Percentiles rank a stretch among this genome's conserved stretches.
These are phyloP conservation scores for Pasiphila rectangulata DNA, from an alignment of 2,888 invertebrate species.

Conservation along the genomic window DNA sequence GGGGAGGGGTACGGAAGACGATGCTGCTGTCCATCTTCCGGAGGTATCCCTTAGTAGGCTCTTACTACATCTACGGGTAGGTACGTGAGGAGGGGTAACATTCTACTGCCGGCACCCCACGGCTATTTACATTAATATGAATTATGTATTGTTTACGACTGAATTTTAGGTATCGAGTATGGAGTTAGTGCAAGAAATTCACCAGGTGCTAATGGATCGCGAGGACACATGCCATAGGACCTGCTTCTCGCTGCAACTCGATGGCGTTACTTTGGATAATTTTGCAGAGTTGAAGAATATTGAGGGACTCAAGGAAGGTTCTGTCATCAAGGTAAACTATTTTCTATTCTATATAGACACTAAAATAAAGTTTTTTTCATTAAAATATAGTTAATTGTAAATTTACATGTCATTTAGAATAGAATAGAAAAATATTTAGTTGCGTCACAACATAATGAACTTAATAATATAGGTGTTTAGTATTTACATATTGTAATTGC, in stretches of 20 bases:
- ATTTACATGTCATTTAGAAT: no score
- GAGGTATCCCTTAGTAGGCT: no score
- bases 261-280: conserved; percentile 96
- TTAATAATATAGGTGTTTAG: no score
- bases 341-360: not conserved
- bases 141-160: conserved; percentile 28
- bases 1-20: no score
- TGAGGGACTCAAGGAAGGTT: conserved; percentile 96
- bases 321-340: conserved; percentile 88
- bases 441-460: no score
- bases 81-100: no score
- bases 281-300: conserved; percentile 98
- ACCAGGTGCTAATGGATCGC: conserved; percentile 98
- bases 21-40: no score
- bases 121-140: conserved; percentile 23
- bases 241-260: conserved; percentile 97
- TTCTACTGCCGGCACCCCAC: no score
- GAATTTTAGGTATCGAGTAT: conserved; percentile 91
- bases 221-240: conserved; percentile 99
- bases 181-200: conserved; percentile 98
- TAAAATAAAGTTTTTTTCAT: no score
- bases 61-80: no score
- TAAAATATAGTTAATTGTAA: no score
- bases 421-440: no score
- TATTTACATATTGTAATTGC: not conserved